Base-by-base conservation (phyloP, 2,888 invertebrate species). In the Oscheius sp. region DNA sequence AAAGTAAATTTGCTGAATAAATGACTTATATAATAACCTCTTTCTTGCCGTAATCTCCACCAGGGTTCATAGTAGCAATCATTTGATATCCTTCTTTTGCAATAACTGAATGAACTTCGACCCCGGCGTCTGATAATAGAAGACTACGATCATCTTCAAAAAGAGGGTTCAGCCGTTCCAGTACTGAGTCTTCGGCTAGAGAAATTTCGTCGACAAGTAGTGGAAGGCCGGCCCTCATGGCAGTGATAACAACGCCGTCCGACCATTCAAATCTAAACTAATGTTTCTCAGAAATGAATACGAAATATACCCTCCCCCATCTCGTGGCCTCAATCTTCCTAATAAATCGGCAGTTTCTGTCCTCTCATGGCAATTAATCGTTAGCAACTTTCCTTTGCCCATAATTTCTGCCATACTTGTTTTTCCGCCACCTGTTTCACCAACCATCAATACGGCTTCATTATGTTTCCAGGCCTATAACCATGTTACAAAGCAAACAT, bases 161-260 rank as follows among this genome's bases (percentile, higher is more conserved):
- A 69, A 99, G 92, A 29, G 96, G 97, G 90, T 99, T 99, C 71
- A 99, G 91, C 87, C 99, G 92, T 90, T 99, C 99, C 70, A 99
- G 91, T 1, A 99, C 99, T 0, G 86, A 86, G 73, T 87, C 87
- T 41, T 84, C 98, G 0, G 99, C 98, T 78, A 99, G 90, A 0
- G 99, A 99, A 84, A 99, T 99, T 92, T 99, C 99, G 90, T 99
- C 99, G 0, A 96, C 94, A 79, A 99, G 91, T 88, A 99, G 95
- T 88, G 95, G 92, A 76, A 92, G 91, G 0, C 98, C 99, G 16
- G 92, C 91, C 82, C 92, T 91, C 97, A 99, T 96, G 0, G 97
- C 93, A 75, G 92, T 91, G 61, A 99, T 93, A 69, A 99, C 91
- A 0, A 97, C 96, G 0, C 99, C 99, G 89, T 99, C 96, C 0